Evolutionary conservation across 2,888 invertebrate species (phyloP), one percentile per base, ranked within the genome.

Genomic region (Eulithis prunata): DNA sequence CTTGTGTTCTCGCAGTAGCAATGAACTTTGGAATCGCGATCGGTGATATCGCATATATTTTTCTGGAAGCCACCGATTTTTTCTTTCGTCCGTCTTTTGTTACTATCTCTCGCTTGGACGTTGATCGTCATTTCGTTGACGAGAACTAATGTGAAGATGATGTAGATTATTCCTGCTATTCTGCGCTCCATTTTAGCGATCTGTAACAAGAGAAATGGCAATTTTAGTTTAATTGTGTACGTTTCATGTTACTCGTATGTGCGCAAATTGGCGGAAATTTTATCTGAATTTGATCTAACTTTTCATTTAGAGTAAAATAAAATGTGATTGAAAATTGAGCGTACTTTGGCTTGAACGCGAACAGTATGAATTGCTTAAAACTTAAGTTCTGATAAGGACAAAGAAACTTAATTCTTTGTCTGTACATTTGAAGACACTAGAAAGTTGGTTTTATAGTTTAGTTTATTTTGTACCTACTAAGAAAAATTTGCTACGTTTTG

Each of bases 1-100:
- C 93, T 90, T 55, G 93, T 91, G 62, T 93, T 94, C 76, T 95
- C 94, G 81, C 96, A 96, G 82, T 95, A 94, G 86, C 96, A 96
- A 77, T 94, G 95, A 66, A 96, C 93, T 76, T 95, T 94, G 0
- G 94, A 91, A 59, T 94, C 91, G 46, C 90, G 85, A 71, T 89
- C 93, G 49, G 94, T 93, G 68, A 94, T 91, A 75, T 94, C 94
- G 76, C 95, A 95, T 57, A 95, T 92, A 79, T 95, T 94, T 73
- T 89, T 91, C 71, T 89, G 89, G 70, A 92, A 91, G n/a, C 92
- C 91, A 1, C 91, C 90, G 2, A 78, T 78, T 74, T 93, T 93
- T 72, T 93, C 93, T 77, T 93, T 93, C n/a, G 87, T 84, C 41
- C 91, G 80, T 60, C 88, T 80, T 75, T 90, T 93, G 76, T 83